A percentile compares a stretch with the other conserved stretches of the same genome.
Evolutionary conservation across 2,797 vertebrate species (phyloP).

Genomic region (Periparus ater): DNA sequence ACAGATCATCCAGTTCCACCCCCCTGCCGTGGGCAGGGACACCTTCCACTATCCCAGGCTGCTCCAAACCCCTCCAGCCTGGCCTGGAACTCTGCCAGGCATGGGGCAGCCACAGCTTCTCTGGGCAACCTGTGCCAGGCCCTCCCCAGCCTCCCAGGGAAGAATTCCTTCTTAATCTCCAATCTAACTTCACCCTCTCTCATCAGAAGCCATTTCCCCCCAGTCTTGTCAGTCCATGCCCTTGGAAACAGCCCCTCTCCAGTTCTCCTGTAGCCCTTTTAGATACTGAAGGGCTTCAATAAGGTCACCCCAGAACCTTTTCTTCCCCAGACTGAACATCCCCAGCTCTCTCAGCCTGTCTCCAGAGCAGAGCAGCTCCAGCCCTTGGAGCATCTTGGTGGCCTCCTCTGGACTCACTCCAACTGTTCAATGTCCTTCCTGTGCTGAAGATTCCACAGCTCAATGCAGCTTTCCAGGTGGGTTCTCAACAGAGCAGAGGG

Average conservation of each 20-base stretch:
- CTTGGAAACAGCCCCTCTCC: background rate
- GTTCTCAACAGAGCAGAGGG: background rate
- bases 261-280: background rate
- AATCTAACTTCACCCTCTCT: background rate
- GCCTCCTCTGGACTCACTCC: background rate
- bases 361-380: background rate
- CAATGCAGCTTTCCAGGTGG: background rate
- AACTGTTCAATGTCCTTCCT: background rate
- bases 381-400: background rate
- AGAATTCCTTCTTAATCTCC: background rate
- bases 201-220: background rate
- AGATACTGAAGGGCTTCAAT: background rate
- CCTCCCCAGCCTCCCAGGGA: accelerated
- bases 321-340: background rate
- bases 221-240: background rate
- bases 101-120: background rate
- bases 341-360: background rate
- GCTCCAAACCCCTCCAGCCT: no score
- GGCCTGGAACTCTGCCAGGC: background rate
- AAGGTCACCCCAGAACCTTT: background rate
- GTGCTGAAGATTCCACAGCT: background rate
- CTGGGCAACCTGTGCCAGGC: accelerated
- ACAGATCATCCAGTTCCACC: accelerated
- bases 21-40: background rate
- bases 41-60: accelerated